Evolutionary conservation across 1,140 invertebrate genomes (phyloP).

Genomic region (Drosophila pallidifrons): DNA sequence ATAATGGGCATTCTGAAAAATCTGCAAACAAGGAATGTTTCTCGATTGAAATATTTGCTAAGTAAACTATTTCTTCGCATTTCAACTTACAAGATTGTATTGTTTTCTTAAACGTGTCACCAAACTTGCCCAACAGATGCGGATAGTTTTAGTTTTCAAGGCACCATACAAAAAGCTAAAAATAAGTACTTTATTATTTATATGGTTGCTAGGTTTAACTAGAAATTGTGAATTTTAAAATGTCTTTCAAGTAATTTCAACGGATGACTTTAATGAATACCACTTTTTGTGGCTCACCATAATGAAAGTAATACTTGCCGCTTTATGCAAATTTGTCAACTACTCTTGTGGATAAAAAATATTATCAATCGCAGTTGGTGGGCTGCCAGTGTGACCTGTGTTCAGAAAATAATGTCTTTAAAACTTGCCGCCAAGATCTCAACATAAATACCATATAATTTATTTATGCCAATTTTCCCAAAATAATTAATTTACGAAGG

Average conservation of each 20-base stretch:
- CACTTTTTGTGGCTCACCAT: not conserved
- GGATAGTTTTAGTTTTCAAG: conserved; percentile 33
- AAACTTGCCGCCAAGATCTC: not conserved
- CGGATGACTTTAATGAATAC: not conserved
- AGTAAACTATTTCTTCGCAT: not conserved
- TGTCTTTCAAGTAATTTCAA: not conserved
- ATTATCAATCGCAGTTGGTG: not conserved
- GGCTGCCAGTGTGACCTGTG: conserved; percentile 20
- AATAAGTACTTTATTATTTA: conserved; percentile 45
- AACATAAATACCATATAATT: conserved; percentile 15
- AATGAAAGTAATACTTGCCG: not conserved
- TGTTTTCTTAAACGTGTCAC: not conserved
- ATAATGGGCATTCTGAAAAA: conserved; percentile 92
- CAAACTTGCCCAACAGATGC: conserved; percentile 27
- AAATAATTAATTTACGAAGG: not conserved
- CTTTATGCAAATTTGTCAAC: conserved; percentile 9
- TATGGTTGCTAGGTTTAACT: conserved; percentile 14
- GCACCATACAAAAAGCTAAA: conserved; percentile 42
- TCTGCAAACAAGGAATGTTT: not conserved
- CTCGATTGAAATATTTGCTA: not conserved
- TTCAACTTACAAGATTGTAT: not conserved
- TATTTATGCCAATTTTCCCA: not conserved
- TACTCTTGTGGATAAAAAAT: conserved; percentile 1
- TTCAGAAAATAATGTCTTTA: not conserved
- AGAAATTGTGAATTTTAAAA: not conserved